A percentile compares a stretch with the other conserved stretches of the same genome.
Evolutionary conservation across 2,797 vertebrate species (phyloP).

Genomic region (Takifugu ocellatus): DNA sequence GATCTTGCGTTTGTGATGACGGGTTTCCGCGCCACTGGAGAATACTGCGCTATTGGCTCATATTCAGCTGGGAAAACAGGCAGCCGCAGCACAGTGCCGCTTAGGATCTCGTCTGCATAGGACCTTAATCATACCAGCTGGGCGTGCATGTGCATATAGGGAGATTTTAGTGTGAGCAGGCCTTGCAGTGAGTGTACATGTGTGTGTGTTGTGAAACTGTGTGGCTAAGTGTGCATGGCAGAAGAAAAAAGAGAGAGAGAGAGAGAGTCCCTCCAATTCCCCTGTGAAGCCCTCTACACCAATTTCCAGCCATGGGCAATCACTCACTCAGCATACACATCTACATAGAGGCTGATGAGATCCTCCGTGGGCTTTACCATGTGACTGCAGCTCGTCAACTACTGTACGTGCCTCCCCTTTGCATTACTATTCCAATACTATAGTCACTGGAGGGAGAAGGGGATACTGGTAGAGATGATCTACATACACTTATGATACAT

Average conservation of each 20-base stretch:
- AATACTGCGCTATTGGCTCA: slow-evolving; percentile 64
- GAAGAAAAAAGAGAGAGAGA: slow-evolving; percentile 8
- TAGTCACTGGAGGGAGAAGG: slow-evolving; percentile 32
- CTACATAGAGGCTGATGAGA: slow-evolving; percentile 82
- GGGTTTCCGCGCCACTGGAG: slow-evolving; percentile 65
- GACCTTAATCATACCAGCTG: slow-evolving; percentile 73
- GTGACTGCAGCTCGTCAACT: slow-evolving; percentile 71
- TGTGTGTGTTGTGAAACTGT: slow-evolving; percentile 25
- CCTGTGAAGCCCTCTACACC: slow-evolving; percentile 77
- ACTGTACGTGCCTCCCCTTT: slow-evolving; percentile 62
- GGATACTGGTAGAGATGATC: slow-evolving; percentile 49
- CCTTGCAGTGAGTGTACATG: slow-evolving; percentile 29
- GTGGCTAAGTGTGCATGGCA: slow-evolving; percentile 36
- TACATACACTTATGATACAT: slow-evolving; percentile 71
- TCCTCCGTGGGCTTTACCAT: slow-evolving; percentile 73
- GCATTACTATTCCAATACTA: slow-evolving; percentile 47
- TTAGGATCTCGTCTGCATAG: slow-evolving; percentile 62
- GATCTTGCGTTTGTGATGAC: slow-evolving; percentile 69
- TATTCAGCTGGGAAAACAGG: slow-evolving; percentile 74
- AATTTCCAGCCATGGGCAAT: slow-evolving; percentile 81
- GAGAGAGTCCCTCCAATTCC: slow-evolving; percentile 74
- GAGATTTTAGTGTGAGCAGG: slow-evolving; percentile 63
- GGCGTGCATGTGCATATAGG: slow-evolving; percentile 67
- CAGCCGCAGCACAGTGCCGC: slow-evolving; percentile 50
- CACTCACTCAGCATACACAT: slow-evolving; percentile 81